Base-by-base conservation (phyloP, 2,797 vertebrate genomes). In the Babyrousa celebensis region DNA sequence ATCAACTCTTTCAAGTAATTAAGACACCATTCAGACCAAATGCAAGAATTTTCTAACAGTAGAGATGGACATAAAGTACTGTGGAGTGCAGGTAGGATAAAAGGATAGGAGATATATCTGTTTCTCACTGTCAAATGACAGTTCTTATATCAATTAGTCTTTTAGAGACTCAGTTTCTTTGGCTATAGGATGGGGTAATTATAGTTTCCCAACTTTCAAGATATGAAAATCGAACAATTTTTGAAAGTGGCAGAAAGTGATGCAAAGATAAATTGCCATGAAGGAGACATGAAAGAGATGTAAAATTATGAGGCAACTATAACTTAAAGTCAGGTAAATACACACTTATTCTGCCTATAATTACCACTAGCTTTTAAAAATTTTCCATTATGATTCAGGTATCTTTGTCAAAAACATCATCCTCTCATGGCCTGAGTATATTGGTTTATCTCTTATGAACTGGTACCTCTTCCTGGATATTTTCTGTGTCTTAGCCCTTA, bases 221-320 rank as follows among this genome's bases (percentile, higher is more conserved):
- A 48, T 17, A 48, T 48, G 18, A 12, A 36, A 40, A 48, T 48
- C 36, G n/a, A 62, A 71, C 11, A 40, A 32, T 21, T 72, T 93
- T 68, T 80, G 16, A 85, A 95, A 95, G n/a, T 92, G 10, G 21
- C n/a, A 93, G 72, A 79, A 60, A 12, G 15, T 23, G 12, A 6
- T 8, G 0, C 32, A 89, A 74, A 48, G 58, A 36, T 40, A 93
- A 87, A 68, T 48, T 27, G 36, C 25, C 23, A 74, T 54, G n/a
- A 72, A 68, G 25, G 5, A 90, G 67, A 67, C 52, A 78, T 25
- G 12, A 74, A 92, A 91, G 8, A 43, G n/a, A 72, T 43, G 8
- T 7, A 74, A 95, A 52, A 11, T 88, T 93, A 54, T 29, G 29
- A 91, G 18, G 29, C 3, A 87, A 85, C 1, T 14, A 23, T 86